Evolutionary conservation across 1,140 invertebrate species (phyloP).

Genomic region (Drosophila nigrodunni): DNA sequence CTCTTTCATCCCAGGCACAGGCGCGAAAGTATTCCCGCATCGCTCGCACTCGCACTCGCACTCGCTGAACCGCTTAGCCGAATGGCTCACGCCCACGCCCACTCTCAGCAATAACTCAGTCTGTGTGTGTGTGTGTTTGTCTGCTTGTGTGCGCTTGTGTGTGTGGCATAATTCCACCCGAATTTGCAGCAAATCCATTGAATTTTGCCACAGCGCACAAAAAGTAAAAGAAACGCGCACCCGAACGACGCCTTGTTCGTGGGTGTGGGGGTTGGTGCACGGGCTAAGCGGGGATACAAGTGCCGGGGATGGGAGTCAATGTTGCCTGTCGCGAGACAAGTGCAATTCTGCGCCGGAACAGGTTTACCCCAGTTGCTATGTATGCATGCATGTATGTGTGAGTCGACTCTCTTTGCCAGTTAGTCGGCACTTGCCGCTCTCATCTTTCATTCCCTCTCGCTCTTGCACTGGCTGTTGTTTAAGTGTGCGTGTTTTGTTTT

Average conservation of each 20-base stretch:
- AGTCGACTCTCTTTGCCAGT: constrained; percentile 32
- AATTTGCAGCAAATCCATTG: constrained; percentile 82
- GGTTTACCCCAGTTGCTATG: constrained; percentile 53
- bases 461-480: constrained; percentile 32
- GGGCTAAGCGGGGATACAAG: not conserved
- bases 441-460: constrained; percentile 15
- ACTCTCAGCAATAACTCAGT: constrained; percentile 59
- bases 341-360: constrained; percentile 79
- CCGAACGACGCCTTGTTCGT: constrained; percentile 46
- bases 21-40: constrained; percentile 60
- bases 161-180: constrained; percentile 79
- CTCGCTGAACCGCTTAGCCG: constrained; percentile 54
- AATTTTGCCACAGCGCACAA: constrained; percentile 78
- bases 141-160: constrained; percentile 39
- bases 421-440: constrained; percentile 14
- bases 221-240: constrained; percentile 80
- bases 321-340: constrained; percentile 59
- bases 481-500: constrained; percentile 79
- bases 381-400: constrained; percentile 15
- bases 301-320: constrained; percentile 6
- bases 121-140: constrained; percentile 1
- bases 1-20: constrained; percentile 74
- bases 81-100: constrained; percentile 69
- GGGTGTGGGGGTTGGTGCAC: not conserved
- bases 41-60: constrained; percentile 51